Evolutionary conservation across 37 sponge, comb jelly and placozoan genomes (phyloP).

Genomic region (Chondrilla cf. caribensis): DNA sequence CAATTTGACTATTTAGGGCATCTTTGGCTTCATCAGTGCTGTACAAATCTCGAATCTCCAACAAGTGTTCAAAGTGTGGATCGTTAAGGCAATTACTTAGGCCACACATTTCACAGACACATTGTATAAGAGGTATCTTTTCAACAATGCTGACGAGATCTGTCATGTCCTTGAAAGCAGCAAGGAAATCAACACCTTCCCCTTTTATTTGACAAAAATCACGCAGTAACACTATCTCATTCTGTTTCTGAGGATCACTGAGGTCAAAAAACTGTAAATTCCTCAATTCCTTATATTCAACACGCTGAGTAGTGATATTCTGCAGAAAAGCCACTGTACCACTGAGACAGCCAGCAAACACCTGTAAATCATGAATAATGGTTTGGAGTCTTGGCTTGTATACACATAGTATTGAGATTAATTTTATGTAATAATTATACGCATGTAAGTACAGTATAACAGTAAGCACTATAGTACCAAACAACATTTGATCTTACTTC

Average conservation of each 20-base stretch:
- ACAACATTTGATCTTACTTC: too few relatives aligned
- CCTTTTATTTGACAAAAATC: background rate
- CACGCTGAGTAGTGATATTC: background rate
- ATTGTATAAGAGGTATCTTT: slow-evolving; percentile 16
- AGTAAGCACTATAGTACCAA: too few relatives aligned
- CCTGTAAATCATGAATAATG: background rate
- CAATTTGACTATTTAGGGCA: slow-evolving; percentile 29
- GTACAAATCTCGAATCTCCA: background rate
- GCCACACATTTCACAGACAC: slow-evolving; percentile 36
- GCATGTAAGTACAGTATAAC: too few relatives aligned
- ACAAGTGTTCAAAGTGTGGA: slow-evolving; percentile 18
- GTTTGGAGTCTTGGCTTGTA: too few relatives aligned
- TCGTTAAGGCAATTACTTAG: slow-evolving; percentile 27
- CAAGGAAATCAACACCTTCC: background rate
- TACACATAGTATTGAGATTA: too few relatives aligned
- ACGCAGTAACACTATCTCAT: background rate
- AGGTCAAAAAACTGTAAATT: background rate
- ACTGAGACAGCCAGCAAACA: background rate
- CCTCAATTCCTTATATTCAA: background rate
- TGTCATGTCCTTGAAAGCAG: slow-evolving; percentile 30
- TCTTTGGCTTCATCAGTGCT: slow-evolving; percentile 13
- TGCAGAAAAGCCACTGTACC: background rate
- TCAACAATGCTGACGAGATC: slow-evolving; percentile 29
- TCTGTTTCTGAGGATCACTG: background rate
- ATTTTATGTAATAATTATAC: too few relatives aligned